Conservation (phyloP, 1,140 invertebrate species). For the Holotrichia oblita region DNA sequence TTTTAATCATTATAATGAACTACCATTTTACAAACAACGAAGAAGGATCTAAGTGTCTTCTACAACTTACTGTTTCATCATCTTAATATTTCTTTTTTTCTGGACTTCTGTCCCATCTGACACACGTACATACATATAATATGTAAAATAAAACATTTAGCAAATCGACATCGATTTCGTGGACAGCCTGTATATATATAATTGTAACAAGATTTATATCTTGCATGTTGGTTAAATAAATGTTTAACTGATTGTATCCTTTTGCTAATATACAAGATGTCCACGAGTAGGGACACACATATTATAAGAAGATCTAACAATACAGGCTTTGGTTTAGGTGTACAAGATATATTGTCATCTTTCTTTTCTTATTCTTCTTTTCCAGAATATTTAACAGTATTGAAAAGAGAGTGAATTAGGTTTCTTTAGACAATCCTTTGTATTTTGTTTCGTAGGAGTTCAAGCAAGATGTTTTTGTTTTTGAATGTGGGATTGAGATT, state of each 20-base stretch:
- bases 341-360: slow-evolving; percentile 15
- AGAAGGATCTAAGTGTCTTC: background rate
- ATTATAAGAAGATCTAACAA: slow-evolving; percentile 14
- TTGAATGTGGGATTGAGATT: too few relatives aligned
- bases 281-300: slow-evolving; percentile 9
- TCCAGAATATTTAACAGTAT: background rate
- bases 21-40: slow-evolving; percentile 21
- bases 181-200: background rate
- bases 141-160: slow-evolving; percentile 40
- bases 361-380: background rate
- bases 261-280: background rate
- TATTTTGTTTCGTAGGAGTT: background rate
- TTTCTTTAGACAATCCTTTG: background rate
- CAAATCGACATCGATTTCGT: slow-evolving; percentile 30
- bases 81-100: slow-evolving; percentile 37
- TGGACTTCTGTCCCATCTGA: slow-evolving; percentile 61
- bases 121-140: slow-evolving; percentile 52
- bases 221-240: background rate
- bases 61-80: too few relatives aligned
- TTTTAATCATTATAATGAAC: background rate
- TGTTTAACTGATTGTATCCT: background rate
- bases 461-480: too few relatives aligned
- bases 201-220: background rate
- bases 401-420: background rate
- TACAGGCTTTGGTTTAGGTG: background rate